Conservation (phyloP, 2,888 invertebrate species). For the Glomeris marginata region DNA sequence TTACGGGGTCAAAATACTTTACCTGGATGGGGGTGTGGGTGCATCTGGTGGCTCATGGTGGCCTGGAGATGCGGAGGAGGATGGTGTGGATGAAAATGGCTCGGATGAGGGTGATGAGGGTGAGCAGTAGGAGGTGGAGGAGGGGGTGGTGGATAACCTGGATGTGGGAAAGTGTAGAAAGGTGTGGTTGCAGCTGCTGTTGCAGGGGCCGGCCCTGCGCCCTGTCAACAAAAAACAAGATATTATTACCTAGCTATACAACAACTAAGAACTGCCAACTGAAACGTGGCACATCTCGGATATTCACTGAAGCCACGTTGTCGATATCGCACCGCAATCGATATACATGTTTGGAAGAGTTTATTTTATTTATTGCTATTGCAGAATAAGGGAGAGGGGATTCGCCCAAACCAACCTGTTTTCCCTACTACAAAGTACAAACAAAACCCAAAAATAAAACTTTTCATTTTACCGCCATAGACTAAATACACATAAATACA, state of each 20-base stretch:
- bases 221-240: conserved; percentile 12
- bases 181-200: conserved; percentile 13
- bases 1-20: neutral
- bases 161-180: conserved; percentile 16
- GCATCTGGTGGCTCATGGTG: conserved; percentile 14
- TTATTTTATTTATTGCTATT: neutral
- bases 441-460: too few relatives aligned
- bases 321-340: neutral
- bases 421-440: too few relatives aligned
- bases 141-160: conserved; percentile 7
- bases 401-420: too few relatives aligned
- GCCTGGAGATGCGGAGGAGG: conserved; percentile 17
- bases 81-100: conserved; percentile 15
- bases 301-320: neutral
- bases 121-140: conserved; percentile 5
- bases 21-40: conserved; percentile 7
- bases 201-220: conserved; percentile 12
- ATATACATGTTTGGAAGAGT: neutral
- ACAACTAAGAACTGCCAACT: neutral
- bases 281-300: neutral
- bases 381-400: too few relatives aligned
- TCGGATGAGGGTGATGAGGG: conserved; percentile 14
- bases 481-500: neutral
- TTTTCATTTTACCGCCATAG: too few relatives aligned
- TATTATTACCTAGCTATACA: neutral